Evolutionary conservation across 2,797 vertebrate genomes (phyloP).

Genomic region (Mormyrops boulengeri): DNA sequence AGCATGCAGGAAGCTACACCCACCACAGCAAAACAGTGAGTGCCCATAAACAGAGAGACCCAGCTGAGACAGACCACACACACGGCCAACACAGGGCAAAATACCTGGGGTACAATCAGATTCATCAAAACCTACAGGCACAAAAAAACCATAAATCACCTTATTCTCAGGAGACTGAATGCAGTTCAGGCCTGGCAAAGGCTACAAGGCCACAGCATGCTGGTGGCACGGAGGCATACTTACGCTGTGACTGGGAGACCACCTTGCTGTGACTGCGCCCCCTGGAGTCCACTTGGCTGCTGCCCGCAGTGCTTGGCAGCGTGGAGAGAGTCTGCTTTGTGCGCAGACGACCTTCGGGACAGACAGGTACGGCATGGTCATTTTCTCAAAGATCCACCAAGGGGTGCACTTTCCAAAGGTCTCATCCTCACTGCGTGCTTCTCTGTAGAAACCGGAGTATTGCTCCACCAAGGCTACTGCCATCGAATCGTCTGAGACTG

Average conservation of each 20-base stretch:
- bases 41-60: not conserved
- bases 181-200: slow-evolving; percentile 18
- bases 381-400: not conserved
- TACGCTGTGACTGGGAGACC: slow-evolving; percentile 76
- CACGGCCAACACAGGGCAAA: slow-evolving; percentile 31
- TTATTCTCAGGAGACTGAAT: not conserved
- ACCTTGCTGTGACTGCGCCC: slow-evolving; percentile 90
- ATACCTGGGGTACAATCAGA: slow-evolving; percentile 99
- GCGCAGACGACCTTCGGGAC: slow-evolving; percentile 72
- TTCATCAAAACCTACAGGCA: slow-evolving; percentile 96
- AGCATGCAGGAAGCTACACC: slow-evolving; percentile 54
- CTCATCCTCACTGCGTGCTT: not conserved
- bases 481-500: not conserved
- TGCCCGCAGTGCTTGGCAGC: slow-evolving; percentile 57
- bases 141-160: slow-evolving; percentile 50
- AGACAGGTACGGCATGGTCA: slow-evolving; percentile 9
- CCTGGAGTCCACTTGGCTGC: slow-evolving; percentile 83
- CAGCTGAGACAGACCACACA: slow-evolving; percentile 5
- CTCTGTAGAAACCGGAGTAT: not conserved
- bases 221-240: not conserved
- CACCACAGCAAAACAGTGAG: slow-evolving; percentile 17
- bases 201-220: not conserved
- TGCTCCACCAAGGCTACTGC: not conserved
- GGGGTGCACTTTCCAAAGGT: slow-evolving; percentile 16
- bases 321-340: slow-evolving; percentile 77